Conservation (phyloP, 2,113 vertebrate species). For the Anas platyrhynchos region DNA sequence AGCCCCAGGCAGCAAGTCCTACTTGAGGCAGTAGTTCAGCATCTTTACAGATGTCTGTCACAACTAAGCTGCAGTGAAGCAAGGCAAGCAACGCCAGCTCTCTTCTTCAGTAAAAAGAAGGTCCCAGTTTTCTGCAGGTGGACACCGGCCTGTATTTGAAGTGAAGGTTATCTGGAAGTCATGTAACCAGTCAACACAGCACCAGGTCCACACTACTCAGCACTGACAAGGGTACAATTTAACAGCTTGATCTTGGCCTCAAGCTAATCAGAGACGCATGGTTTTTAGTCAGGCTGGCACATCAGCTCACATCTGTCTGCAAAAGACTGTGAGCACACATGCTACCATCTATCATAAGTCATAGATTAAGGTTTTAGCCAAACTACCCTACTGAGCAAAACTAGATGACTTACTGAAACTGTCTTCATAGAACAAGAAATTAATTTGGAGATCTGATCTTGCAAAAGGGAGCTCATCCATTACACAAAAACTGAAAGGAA, state of each 20-base stretch:
- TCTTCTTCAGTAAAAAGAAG: background rate
- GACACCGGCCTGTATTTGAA: background rate
- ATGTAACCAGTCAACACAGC: accelerated
- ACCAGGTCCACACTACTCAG: background rate
- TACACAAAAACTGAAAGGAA: background rate
- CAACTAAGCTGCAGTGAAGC: background rate
- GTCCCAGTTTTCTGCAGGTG: background rate
- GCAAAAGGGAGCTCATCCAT: background rate
- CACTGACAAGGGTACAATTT: background rate
- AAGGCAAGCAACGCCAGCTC: background rate
- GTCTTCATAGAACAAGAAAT: background rate
- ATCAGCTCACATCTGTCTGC: background rate
- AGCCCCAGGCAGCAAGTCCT: background rate
- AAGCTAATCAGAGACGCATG: background rate
- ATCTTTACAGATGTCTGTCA: background rate
- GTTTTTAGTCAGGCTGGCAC: background rate
- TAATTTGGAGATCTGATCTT: background rate
- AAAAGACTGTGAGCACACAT: background rate
- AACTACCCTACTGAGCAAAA: background rate
- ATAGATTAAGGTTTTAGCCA: background rate
- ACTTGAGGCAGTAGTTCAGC: background rate
- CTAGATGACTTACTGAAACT: background rate
- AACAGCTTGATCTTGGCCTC: background rate
- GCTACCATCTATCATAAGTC: background rate
- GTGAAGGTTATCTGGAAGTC: background rate